Percentiles rank a stretch among this genome's conserved stretches.
Evolutionary conservation across 2,888 invertebrate species (phyloP).

Genomic region (Brachycybe producta): DNA sequence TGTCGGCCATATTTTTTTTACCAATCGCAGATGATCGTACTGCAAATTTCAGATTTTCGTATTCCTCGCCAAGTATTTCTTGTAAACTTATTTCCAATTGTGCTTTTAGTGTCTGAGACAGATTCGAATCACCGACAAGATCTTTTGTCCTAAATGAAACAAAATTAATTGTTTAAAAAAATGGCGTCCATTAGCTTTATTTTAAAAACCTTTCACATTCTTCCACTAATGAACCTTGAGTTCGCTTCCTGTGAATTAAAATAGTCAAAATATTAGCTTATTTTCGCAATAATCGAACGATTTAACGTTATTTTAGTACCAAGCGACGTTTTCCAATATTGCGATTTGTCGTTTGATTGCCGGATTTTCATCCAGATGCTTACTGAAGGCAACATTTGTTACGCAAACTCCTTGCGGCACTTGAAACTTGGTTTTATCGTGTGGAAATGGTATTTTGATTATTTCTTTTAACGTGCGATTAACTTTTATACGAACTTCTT

Average conservation of each 20-base stretch:
- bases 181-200: not conserved
- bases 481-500: too few species aligned
- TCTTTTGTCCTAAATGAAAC: constrained; percentile 7
- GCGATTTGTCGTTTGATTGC: constrained; percentile 39
- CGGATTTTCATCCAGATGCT: constrained; percentile 42
- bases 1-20: not conserved
- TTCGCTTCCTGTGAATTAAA: constrained; percentile 1
- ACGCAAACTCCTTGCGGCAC: constrained; percentile 60
- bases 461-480: too few species aligned
- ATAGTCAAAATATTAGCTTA: not conserved
- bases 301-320: constrained; percentile 1
- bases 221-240: constrained; percentile 1
- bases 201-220: constrained; percentile 12
- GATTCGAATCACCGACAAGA: not conserved
- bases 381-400: constrained; percentile 47
- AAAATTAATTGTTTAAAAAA: not conserved
- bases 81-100: not conserved
- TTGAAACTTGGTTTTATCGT: constrained; percentile 35
- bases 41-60: constrained; percentile 13
- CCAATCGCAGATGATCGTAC: constrained; percentile 20
- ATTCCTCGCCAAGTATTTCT: constrained; percentile 10
- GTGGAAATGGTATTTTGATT: too few species aligned
- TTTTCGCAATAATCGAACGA: not conserved
- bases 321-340: constrained; percentile 41
- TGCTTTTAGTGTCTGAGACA: not conserved